A percentile compares a stretch with the other conserved stretches of the same genome.
Evolutionary conservation across 2,888 invertebrate species (phyloP).

Genomic region (Hipparchia sbordonii): DNA sequence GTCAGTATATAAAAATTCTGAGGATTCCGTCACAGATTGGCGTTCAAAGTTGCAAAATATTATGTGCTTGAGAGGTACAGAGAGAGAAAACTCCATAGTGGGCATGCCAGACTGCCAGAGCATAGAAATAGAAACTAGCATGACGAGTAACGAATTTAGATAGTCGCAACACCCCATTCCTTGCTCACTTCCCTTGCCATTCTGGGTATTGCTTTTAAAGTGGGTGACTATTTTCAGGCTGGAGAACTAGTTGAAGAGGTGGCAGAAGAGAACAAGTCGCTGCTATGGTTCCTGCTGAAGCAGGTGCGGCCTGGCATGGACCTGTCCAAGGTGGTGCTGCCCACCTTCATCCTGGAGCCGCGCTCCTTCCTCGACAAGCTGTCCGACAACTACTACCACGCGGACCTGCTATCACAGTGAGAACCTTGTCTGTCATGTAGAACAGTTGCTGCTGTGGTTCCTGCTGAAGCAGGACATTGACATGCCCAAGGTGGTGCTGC

Average conservation of each 20-base stretch:
- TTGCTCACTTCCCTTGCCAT: too few relatives aligned
- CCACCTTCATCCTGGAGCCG: constrained; percentile 97
- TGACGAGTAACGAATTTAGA: too few relatives aligned
- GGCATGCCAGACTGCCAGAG: too few relatives aligned
- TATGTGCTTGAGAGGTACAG: too few relatives aligned
- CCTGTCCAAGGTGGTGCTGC: constrained; percentile 94
- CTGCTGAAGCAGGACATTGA: constrained; percentile 85
- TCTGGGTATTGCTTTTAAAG: background rate
- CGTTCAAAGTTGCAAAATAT: too few relatives aligned
- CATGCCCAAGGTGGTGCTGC: constrained; percentile 94
- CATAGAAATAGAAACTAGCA: too few relatives aligned
- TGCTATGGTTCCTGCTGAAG: constrained; percentile 97
- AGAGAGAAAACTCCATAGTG: too few relatives aligned
- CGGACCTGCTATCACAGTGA: constrained; percentile 92
- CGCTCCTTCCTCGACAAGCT: constrained; percentile 96
- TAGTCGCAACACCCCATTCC: too few relatives aligned
- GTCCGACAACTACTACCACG: constrained; percentile 96
- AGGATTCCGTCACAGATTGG: too few relatives aligned
- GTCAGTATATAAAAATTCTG: background rate
- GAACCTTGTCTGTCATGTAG: constrained; percentile 35
- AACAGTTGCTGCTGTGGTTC: constrained; percentile 95
- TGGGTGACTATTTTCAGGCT: constrained; percentile 71
- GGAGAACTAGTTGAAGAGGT: constrained; percentile 95
- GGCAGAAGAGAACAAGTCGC: constrained; percentile 96
- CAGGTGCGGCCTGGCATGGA: constrained; percentile 99